Conservation (phyloP, 1,140 invertebrate genomes). For the Scaptodrosophila lebanonensis region DNA sequence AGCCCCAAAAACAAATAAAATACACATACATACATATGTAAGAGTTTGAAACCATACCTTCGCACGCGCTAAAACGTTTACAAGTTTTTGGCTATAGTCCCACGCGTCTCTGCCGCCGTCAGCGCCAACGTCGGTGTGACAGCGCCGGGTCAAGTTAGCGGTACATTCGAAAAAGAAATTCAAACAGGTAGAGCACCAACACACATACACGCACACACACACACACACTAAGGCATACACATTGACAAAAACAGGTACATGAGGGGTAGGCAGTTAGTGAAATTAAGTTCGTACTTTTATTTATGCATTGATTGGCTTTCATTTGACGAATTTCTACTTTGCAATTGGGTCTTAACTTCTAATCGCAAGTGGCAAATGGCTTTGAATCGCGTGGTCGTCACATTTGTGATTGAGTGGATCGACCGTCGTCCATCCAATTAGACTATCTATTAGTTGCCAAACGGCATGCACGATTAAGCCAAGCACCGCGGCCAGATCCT, state of each 20-base stretch:
- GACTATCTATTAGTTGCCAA: too few relatives aligned
- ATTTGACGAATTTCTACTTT: constrained; percentile 35
- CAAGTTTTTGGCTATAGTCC: constrained; percentile 20
- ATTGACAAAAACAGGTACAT: constrained; percentile 10
- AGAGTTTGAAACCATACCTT: too few relatives aligned
- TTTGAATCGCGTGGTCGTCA: too few relatives aligned
- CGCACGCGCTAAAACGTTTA: too few relatives aligned
- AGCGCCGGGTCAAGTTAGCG: constrained; percentile 64
- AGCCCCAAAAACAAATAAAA: constrained; percentile 6
- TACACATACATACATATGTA: too few relatives aligned
- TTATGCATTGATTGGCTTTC: constrained; percentile 22
- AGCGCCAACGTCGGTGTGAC: constrained; percentile 16
- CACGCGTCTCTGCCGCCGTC: constrained; percentile 18
- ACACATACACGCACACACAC: too few relatives aligned
- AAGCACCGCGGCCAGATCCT: too few relatives aligned
- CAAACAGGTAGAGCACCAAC: constrained; percentile 31
- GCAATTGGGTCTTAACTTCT: constrained; percentile 17
- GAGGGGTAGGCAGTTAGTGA: constrained; percentile 42
- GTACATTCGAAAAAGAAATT: constrained; percentile 61
- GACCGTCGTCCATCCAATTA: too few relatives aligned
- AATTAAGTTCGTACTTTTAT: constrained; percentile 43
- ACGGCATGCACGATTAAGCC: too few relatives aligned
- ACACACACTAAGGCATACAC: too few relatives aligned
- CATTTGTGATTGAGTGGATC: too few relatives aligned
- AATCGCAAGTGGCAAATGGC: background rate